Evolutionary conservation across 1,140 invertebrate genomes (phyloP).

Genomic region (Pogonognathellus flavescens): DNA sequence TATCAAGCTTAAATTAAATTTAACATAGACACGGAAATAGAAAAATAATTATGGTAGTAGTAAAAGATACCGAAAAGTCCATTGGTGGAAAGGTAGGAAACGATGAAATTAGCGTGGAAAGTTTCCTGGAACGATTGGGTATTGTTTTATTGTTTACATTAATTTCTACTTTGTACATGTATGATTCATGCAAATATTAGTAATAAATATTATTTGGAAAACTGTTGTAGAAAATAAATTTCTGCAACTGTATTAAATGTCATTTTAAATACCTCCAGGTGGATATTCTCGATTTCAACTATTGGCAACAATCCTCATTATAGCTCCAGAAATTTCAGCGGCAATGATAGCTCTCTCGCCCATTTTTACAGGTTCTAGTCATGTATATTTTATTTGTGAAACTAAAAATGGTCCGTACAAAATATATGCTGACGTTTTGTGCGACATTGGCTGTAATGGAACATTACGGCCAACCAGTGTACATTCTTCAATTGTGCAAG

Average conservation of each 20-base stretch:
- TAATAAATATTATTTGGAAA: too few relatives aligned
- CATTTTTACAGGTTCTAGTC: conserved; percentile 58
- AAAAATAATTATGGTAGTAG: too few relatives aligned
- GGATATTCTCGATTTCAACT: conserved; percentile 61
- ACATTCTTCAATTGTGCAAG: conserved; percentile 62
- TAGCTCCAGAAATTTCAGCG: conserved; percentile 57
- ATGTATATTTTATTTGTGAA: conserved; percentile 35
- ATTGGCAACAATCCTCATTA: conserved; percentile 51
- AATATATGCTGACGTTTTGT: conserved; percentile 25
- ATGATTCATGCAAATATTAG: too few relatives aligned
- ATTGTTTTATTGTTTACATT: background rate
- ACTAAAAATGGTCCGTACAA: background rate
- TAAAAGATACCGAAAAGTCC: too few relatives aligned
- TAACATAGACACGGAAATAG: too few relatives aligned
- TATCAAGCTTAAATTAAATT: too few relatives aligned
- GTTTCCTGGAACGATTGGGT: conserved; percentile 16
- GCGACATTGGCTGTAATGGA: background rate
- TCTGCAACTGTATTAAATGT: background rate
- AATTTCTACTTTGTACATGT: background rate
- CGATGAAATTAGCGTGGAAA: conserved; percentile 23
- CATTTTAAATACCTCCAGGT: conserved; percentile 11
- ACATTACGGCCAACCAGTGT: background rate
- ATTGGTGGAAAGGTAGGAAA: too few relatives aligned
- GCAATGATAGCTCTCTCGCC: conserved; percentile 62
- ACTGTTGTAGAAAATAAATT: too few relatives aligned